A percentile compares a stretch with the other conserved stretches of the same genome.
Conservation (phyloP, 2,888 invertebrate species). For the Itoplectis maculator region DNA sequence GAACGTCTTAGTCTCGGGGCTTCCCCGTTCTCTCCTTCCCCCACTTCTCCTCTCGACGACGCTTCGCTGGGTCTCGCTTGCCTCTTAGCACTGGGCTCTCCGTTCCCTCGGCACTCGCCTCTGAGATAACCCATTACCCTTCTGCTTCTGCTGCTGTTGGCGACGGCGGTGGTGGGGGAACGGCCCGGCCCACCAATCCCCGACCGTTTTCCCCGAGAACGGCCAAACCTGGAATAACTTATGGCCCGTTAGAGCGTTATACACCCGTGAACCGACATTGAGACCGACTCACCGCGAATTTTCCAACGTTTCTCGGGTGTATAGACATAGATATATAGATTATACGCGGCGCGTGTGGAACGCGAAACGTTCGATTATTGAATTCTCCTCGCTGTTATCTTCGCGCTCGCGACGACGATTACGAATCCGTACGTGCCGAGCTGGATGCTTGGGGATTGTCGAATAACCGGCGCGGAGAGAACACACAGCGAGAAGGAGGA, state of each 20-base stretch:
- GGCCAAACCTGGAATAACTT: slow-evolving; percentile 71
- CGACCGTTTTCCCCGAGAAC: slow-evolving; percentile 62
- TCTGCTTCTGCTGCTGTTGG: slow-evolving; percentile 10
- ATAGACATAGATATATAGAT: not conserved
- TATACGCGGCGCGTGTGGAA: not conserved
- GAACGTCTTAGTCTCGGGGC: slow-evolving; percentile 60
- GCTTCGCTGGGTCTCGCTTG: slow-evolving; percentile 21
- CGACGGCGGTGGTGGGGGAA: slow-evolving; percentile 7
- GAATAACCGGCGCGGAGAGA: slow-evolving; percentile 4
- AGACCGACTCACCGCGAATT: slow-evolving; percentile 59
- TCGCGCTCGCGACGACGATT: slow-evolving; percentile 52
- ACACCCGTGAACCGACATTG: slow-evolving; percentile 65
- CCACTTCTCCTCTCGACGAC: slow-evolving; percentile 7
- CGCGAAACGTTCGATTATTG: slow-evolving; percentile 65
- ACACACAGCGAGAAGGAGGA: not conserved
- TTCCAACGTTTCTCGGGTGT: not conserved
- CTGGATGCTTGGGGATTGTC: slow-evolving; percentile 21
- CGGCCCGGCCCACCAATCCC: slow-evolving; percentile 15
- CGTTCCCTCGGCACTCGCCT: slow-evolving; percentile 51
- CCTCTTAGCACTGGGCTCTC: slow-evolving; percentile 35
- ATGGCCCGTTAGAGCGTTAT: slow-evolving; percentile 71
- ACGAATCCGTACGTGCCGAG: slow-evolving; percentile 63
- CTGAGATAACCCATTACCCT: slow-evolving; percentile 66
- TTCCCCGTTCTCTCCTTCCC: slow-evolving; percentile 10
- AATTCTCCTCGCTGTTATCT: slow-evolving; percentile 61